Percentiles rank a stretch among this genome's conserved stretches.
phyloP scores from a whole-genome alignment of 2,113 vertebrate species.

The Corythornis cristatus region DNA sequence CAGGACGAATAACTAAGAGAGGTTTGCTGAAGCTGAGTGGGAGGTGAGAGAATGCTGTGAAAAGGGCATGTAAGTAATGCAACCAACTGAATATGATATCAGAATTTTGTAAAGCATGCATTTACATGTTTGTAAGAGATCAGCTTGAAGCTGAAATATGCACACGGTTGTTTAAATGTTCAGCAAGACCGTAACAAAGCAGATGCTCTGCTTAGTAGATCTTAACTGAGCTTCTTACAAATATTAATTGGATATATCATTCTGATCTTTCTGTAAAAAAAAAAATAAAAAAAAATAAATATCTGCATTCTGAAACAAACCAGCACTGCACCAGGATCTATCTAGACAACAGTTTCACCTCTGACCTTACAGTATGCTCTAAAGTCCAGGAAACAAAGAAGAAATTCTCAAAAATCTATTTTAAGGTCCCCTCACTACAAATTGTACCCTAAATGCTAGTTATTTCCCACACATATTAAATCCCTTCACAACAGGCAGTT shows the following conservation, averaged over 20 bases:
- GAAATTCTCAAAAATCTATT: neutral
- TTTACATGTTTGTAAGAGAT: constrained; percentile 36
- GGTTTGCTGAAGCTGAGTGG: constrained; percentile 35
- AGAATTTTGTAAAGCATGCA: constrained; percentile 27
- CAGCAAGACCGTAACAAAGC: neutral
- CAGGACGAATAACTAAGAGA: constrained; percentile 39
- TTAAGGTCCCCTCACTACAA: neutral
- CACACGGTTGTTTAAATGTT: constrained; percentile 26
- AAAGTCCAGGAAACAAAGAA: neutral
- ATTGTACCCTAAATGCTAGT: neutral
- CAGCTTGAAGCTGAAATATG: constrained; percentile 11
- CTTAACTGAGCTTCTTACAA: constrained; percentile 5
- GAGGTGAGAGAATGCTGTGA: constrained; percentile 49
- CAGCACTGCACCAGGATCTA: neutral
- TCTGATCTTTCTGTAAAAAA: neutral
- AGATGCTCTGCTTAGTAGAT: constrained; percentile 8
- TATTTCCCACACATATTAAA: neutral
- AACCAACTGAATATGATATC: constrained; percentile 15
- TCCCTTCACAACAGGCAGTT: neutral
- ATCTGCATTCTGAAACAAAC: neutral
- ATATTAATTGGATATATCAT: neutral
- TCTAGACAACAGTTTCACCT: neutral
- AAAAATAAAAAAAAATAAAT: neutral
- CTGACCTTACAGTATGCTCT: neutral
- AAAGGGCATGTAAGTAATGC: neutral